phyloP scores from a whole-genome alignment of 2,888 invertebrate species.

The Dasysyrphus tricinctus region DNA sequence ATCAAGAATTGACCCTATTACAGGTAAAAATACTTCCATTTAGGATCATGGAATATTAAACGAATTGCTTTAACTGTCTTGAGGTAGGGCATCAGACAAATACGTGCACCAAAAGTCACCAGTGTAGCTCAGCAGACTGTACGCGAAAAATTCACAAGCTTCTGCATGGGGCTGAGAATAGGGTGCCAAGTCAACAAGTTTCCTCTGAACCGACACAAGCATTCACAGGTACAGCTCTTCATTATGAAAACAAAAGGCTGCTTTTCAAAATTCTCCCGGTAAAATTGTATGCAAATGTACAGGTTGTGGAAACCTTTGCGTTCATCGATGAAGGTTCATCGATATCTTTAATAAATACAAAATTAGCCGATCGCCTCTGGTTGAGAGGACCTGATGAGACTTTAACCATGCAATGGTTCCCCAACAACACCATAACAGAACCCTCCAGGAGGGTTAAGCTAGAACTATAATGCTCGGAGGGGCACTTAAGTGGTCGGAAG shows the following conservation, averaged over 20 bases:
- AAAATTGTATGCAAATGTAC: constrained; percentile 44
- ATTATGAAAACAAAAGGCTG: neutral
- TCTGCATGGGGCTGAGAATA: constrained; percentile 2
- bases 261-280: constrained; percentile 63
- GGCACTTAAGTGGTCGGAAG: too few species aligned
- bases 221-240: neutral
- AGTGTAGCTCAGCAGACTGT: constrained; percentile 1
- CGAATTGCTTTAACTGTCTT: constrained; percentile 57
- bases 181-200: neutral
- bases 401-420: constrained; percentile 67
- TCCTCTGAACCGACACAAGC: neutral
- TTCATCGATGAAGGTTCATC: constrained; percentile 66
- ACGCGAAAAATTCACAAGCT: constrained; percentile 13
- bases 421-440: constrained; percentile 52
- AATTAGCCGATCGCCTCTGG: constrained; percentile 39
- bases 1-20: too few species aligned
- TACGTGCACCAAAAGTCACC: constrained; percentile 22
- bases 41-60: too few species aligned
- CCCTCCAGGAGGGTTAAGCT: constrained; percentile 45
- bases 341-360: constrained; percentile 48
- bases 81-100: constrained; percentile 19
- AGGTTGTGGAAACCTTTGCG: constrained; percentile 35
- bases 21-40: too few species aligned
- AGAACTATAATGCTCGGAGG: too few species aligned
- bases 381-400: constrained; percentile 43